These are phyloP conservation scores for Diachasmimorpha longicaudata DNA, from an alignment of 1,140 invertebrate genomes.

Conservation along the genomic window DNA sequence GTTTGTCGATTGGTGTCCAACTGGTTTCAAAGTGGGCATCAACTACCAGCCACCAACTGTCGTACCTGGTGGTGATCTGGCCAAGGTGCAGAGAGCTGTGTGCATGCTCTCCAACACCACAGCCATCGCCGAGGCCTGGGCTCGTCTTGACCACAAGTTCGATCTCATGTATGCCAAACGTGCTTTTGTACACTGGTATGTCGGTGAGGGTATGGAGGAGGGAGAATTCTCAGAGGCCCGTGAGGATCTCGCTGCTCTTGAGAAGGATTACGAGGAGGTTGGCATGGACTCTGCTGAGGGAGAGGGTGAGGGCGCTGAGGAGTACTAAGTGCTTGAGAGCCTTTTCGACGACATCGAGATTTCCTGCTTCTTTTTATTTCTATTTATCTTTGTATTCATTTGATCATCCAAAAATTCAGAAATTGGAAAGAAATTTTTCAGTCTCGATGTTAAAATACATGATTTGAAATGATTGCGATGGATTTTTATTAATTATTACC, in stretches of 20 bases:
- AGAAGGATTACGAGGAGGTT: constrained; percentile 26
- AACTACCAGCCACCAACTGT: constrained; percentile 28
- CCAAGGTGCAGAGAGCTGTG: constrained; percentile 25
- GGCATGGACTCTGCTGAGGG: constrained; percentile 28
- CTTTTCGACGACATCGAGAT: neutral
- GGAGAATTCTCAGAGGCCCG: constrained; percentile 26
- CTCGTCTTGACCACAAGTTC: constrained; percentile 26
- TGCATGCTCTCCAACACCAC: constrained; percentile 27
- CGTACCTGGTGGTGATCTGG: constrained; percentile 25
- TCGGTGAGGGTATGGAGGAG: constrained; percentile 28
- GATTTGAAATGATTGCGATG: neutral
- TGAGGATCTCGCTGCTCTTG: constrained; percentile 26
- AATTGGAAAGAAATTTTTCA: neutral
- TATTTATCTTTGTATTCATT: neutral
- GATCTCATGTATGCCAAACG: constrained; percentile 28
- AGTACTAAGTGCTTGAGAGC: neutral
- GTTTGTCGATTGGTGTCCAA: constrained; percentile 27
- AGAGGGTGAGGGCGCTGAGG: constrained; percentile 24
- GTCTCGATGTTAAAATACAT: constrained; percentile 7
- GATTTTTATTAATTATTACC: neutral
- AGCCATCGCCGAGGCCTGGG: constrained; percentile 24
- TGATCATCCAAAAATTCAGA: neutral
- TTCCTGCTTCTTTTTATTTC: neutral
- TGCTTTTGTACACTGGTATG: constrained; percentile 26
- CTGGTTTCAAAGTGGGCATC: constrained; percentile 27